Evolutionary conservation across 2,888 invertebrate genomes (phyloP).

Genomic region (Ptychoptera albimana): DNA sequence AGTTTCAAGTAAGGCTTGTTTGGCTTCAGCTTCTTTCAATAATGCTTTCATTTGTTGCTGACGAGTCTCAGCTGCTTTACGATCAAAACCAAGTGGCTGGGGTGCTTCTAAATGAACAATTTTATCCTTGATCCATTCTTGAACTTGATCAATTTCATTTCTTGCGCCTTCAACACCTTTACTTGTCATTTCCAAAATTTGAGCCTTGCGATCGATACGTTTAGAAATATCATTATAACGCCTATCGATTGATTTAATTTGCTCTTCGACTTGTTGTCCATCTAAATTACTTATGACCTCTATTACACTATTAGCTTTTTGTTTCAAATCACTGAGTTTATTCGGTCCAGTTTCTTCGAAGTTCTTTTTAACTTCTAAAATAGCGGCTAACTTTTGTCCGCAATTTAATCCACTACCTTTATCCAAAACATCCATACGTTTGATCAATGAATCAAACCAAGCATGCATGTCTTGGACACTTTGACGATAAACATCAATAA

Average conservation of each 20-base stretch:
- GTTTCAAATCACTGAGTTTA: slow-evolving; percentile 53
- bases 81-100: slow-evolving; percentile 57
- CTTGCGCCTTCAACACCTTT: slow-evolving; percentile 69
- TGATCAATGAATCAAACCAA: slow-evolving; percentile 67
- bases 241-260: slow-evolving; percentile 70
- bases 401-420: slow-evolving; percentile 72
- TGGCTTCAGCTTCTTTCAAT: slow-evolving; percentile 71
- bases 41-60: slow-evolving; percentile 55
- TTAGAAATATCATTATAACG: slow-evolving; percentile 72
- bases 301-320: slow-evolving; percentile 51
- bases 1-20: slow-evolving; percentile 65
- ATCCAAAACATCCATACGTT: slow-evolving; percentile 67
- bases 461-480: slow-evolving; percentile 58
- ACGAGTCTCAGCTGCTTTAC: slow-evolving; percentile 57
- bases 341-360: slow-evolving; percentile 57
- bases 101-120: slow-evolving; percentile 48
- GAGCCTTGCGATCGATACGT: slow-evolving; percentile 66
- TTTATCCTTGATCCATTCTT: slow-evolving; percentile 66
- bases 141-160: slow-evolving; percentile 61
- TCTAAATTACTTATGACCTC: slow-evolving; percentile 75
- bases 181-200: slow-evolving; percentile 67
- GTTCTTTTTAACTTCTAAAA: slow-evolving; percentile 56
- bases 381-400: slow-evolving; percentile 57
- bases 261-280: slow-evolving; percentile 81
- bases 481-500: slow-evolving; percentile 64